Evolutionary conservation across 2,113 vertebrate species (phyloP).

Genomic region (Rhagologus leucostigma): DNA sequence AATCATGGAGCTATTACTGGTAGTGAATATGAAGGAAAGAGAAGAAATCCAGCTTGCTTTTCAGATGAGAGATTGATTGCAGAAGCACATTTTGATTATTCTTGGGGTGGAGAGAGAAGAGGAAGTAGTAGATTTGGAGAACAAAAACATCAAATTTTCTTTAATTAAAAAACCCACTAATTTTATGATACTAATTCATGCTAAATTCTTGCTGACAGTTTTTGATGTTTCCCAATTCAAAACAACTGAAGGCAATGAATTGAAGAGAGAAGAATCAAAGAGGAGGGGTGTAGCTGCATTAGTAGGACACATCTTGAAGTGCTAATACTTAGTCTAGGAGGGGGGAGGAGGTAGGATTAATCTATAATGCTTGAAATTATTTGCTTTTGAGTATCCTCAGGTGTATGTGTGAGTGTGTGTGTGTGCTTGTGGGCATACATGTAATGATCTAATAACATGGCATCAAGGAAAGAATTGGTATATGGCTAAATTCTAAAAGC

Average conservation of each 20-base stretch:
- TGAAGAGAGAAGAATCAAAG: conserved; percentile 2
- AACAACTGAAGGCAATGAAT: conserved; percentile 15
- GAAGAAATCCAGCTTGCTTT: conserved; percentile 21
- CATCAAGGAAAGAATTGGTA: background rate
- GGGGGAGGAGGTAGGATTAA: background rate
- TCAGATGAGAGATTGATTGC: background rate
- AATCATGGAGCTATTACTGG: conserved; percentile 48
- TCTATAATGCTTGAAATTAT: background rate
- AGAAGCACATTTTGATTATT: background rate
- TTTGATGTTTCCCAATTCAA: conserved; percentile 1
- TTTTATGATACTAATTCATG: conserved; percentile 30
- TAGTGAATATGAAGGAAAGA: background rate
- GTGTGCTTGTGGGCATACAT: background rate
- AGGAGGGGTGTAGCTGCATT: background rate
- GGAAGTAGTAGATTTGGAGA: background rate
- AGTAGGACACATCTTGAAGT: background rate
- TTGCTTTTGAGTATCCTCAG: background rate
- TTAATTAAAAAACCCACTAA: conserved; percentile 29
- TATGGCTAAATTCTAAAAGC: background rate
- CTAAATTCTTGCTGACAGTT: conserved; percentile 8
- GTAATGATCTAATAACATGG: background rate
- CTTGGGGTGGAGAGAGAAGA: background rate
- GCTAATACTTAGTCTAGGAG: background rate
- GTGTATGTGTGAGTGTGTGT: background rate
- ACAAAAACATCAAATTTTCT: background rate